A percentile compares a stretch with the other conserved stretches of the same genome.
These are phyloP conservation scores for Glaucomys volans DNA, from an alignment of 2,113 vertebrate genomes.

Conservation along the genomic window DNA sequence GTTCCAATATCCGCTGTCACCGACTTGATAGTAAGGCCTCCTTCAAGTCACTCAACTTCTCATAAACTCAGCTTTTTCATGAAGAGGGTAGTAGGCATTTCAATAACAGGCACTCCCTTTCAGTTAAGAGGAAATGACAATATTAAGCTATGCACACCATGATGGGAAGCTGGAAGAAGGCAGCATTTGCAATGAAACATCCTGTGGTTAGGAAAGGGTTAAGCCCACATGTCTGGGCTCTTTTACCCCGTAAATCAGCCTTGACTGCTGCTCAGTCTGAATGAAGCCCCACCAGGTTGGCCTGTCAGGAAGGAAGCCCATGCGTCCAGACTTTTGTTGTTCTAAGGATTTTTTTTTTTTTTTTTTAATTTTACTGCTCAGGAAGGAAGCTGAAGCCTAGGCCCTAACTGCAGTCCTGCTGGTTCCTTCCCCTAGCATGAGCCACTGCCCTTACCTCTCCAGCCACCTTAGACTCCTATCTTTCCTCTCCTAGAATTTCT, in stretches of 20 bases:
- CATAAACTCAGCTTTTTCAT: neutral
- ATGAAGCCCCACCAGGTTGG: constrained; percentile 88
- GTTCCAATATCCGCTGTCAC: neutral
- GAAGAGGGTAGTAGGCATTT: neutral
- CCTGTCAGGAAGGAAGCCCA: constrained; percentile 93
- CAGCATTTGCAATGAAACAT: neutral
- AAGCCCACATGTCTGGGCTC: constrained; percentile 85
- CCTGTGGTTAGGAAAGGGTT: constrained; percentile 80
- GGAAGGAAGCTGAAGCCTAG: constrained; percentile 92
- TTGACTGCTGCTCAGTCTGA: constrained; percentile 86
- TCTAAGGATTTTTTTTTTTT: constrained; percentile 90
- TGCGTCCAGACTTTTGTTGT: constrained; percentile 90
- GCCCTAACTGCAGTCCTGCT: constrained; percentile 83
- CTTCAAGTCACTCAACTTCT: constrained; percentile 10
- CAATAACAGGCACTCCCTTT: neutral
- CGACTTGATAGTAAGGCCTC: constrained; percentile 2
- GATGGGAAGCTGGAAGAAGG: neutral
- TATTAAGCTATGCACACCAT: neutral
- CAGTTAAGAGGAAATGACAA: neutral
- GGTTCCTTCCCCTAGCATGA: constrained; percentile 87
- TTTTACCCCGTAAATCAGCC: constrained; percentile 83
- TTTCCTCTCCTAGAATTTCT: constrained; percentile 46
- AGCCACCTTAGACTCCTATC: constrained; percentile 4
- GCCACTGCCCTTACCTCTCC: constrained; percentile 85
- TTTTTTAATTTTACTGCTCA: constrained; percentile 90